Conservation (phyloP, 1,140 invertebrate genomes). For the Meteorus sp. region DNA sequence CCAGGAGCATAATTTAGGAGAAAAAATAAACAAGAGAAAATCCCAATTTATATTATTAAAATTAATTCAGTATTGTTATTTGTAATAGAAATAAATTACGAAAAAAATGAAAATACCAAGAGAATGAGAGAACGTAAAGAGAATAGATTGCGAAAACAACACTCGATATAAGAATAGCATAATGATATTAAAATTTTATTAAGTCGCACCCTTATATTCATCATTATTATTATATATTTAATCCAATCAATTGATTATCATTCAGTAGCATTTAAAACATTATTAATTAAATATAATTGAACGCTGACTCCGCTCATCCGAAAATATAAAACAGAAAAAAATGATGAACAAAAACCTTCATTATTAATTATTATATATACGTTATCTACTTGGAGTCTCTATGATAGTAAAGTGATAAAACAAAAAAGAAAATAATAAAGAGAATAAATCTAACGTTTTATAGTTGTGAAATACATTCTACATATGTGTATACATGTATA, state of each 20-base stretch:
- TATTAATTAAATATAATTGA: constrained; percentile 19
- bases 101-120: background rate
- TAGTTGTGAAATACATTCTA: no score
- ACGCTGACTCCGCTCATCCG: constrained; percentile 7
- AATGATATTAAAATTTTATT: no score
- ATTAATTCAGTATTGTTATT: constrained; percentile 12
- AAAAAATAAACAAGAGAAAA: no score
- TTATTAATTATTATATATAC: background rate
- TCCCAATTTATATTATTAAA: background rate
- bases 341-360: constrained; percentile 23
- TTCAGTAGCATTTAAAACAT: background rate
- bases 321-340: constrained; percentile 30
- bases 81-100: background rate
- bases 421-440: no score
- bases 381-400: no score
- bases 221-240: background rate
- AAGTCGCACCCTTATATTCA: constrained; percentile 24
- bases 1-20: no score
- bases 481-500: no score
- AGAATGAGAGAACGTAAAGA: background rate
- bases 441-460: no score
- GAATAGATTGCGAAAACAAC: background rate
- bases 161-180: background rate
- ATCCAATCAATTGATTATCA: background rate
- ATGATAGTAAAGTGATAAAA: no score